A percentile compares a stretch with the other conserved stretches of the same genome.
Conservation (phyloP, 2,888 invertebrate species). For the Macaria notata region DNA sequence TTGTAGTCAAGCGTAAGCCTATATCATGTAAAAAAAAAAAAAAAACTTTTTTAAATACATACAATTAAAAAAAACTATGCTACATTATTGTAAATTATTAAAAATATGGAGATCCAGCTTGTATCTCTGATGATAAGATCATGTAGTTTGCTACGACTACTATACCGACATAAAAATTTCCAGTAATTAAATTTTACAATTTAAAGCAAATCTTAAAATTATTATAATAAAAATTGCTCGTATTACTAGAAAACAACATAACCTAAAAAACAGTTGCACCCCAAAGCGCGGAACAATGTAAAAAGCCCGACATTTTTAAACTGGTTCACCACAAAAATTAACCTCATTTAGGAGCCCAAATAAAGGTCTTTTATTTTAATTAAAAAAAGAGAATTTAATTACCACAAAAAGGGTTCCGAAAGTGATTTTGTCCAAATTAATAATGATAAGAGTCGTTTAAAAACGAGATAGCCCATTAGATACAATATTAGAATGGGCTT, state of each 20-base stretch:
- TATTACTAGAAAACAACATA: neutral
- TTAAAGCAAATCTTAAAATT: too few species aligned
- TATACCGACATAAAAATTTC: too few species aligned
- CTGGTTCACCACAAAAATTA: conserved; percentile 12
- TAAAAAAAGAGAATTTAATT: conserved; percentile 29
- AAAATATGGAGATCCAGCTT: too few species aligned
- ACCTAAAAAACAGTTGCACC: neutral
- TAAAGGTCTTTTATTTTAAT: conserved; percentile 24
- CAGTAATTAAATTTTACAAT: too few species aligned
- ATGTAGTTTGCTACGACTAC: too few species aligned
- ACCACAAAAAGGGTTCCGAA: conserved; percentile 24
- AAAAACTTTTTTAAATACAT: too few species aligned
- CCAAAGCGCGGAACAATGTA: conserved; percentile 3
- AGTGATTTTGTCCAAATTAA: conserved; percentile 24
- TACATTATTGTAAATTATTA: too few species aligned
- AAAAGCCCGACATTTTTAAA: conserved; percentile 11
- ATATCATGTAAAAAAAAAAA: too few species aligned
- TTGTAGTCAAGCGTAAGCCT: too few species aligned
- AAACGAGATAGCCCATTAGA: conserved; percentile 21
- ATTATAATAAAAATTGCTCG: too few species aligned
- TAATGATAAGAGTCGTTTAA: conserved; percentile 24
- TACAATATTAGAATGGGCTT: conserved; percentile 14
- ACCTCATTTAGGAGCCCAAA: conserved; percentile 15
- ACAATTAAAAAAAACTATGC: too few species aligned
- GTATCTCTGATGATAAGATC: too few species aligned